Conservation (phyloP, 2,888 invertebrate species). For the Metallyticus violacea region DNA sequence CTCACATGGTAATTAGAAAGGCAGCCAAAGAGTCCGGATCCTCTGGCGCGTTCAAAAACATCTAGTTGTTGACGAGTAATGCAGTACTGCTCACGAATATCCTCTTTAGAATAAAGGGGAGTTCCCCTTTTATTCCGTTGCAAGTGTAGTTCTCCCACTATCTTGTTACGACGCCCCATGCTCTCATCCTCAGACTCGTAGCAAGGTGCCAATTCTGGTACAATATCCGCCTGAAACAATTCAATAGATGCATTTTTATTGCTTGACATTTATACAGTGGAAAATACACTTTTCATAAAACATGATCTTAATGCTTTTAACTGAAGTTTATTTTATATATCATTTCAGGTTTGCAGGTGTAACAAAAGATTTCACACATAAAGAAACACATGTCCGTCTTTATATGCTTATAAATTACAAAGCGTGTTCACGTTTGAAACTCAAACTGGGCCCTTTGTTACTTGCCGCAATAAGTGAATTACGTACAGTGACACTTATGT, state of each 20-base stretch:
- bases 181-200: conserved; percentile 82
- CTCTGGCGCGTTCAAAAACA: conserved; percentile 64
- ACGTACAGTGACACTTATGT: no score
- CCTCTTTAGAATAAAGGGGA: conserved; percentile 78
- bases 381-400: no score
- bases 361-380: neutral
- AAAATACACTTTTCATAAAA: no score
- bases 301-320: no score
- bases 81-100: conserved; percentile 92
- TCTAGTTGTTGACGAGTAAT: conserved; percentile 87
- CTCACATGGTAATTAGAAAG: conserved; percentile 56
- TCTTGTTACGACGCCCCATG: conserved; percentile 52
- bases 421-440: no score
- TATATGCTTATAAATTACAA: no score
- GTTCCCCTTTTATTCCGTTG: conserved; percentile 45
- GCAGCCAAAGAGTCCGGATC: conserved; percentile 75
- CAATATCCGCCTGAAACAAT: conserved; percentile 62
- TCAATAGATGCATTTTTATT: neutral
- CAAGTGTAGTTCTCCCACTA: conserved; percentile 43
- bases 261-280: no score
- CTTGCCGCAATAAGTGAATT: no score
- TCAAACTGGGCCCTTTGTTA: no score
- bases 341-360: neutral
- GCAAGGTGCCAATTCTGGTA: conserved; percentile 62
- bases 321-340: neutral